phyloP scores from a whole-genome alignment of 2,888 invertebrate genomes.

The Sinotaia quadrata region DNA sequence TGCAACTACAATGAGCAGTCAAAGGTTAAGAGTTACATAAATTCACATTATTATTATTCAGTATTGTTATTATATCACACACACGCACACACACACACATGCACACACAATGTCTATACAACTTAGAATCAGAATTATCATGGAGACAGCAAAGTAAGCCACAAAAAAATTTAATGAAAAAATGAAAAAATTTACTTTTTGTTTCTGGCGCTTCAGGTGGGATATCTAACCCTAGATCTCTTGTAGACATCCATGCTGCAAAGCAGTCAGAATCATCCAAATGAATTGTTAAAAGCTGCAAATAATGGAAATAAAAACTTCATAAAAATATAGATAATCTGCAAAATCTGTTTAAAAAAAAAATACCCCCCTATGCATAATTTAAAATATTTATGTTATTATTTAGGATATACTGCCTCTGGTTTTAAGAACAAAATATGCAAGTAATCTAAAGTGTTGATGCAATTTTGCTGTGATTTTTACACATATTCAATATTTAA shows the following conservation, averaged over 20 bases:
- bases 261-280: slow-evolving; percentile 98
- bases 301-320: not conserved
- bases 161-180: no score
- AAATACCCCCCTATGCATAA: not conserved
- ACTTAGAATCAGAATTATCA: no score
- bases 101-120: not conserved
- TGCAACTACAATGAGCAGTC: no score
- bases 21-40: no score
- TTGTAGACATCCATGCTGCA: slow-evolving; percentile 97
- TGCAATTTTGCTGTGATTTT: no score
- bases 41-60: no score
- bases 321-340: not conserved
- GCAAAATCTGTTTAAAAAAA: not conserved
- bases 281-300: slow-evolving; percentile 95
- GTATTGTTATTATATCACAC: not conserved
- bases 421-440: not conserved
- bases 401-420: not conserved
- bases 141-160: no score
- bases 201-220: slow-evolving; percentile 80
- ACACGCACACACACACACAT: slow-evolving; percentile 1
- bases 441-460: not conserved
- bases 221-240: slow-evolving; percentile 89
- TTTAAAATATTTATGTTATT: not conserved
- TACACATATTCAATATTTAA: no score
- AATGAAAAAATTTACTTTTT: slow-evolving; percentile 80